Percentiles rank a stretch among this genome's conserved stretches.
These are phyloP conservation scores for Caradrina clavipalpis DNA, from an alignment of 2,888 invertebrate species.

Conservation along the genomic window DNA sequence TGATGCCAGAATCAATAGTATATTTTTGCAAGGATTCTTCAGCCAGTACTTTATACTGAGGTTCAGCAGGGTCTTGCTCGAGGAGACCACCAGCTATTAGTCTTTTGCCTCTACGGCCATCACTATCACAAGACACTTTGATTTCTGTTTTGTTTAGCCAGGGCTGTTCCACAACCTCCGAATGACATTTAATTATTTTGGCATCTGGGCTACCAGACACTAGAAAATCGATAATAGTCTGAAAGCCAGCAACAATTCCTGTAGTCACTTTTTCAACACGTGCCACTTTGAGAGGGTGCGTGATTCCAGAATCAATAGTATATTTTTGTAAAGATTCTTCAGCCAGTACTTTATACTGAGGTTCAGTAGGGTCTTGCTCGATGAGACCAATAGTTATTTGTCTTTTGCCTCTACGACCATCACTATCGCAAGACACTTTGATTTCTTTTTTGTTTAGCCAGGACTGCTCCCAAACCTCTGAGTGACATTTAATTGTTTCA, in stretches of 20 bases:
- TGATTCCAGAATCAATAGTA: conserved; percentile 35
- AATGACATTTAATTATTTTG: not conserved
- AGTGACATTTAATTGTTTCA: conserved; percentile 5
- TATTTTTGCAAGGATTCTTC: no score
- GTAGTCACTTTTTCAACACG: conserved; percentile 55
- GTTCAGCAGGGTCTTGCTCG: no score
- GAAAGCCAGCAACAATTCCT: conserved; percentile 58
- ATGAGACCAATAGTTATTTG: conserved; percentile 27
- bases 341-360: conserved; percentile 57
- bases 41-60: no score
- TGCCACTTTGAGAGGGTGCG: conserved; percentile 36
- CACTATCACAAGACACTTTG: no score
- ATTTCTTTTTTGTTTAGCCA: conserved; percentile 28
- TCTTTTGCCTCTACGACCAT: conserved; percentile 33
- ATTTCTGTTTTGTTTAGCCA: no score
- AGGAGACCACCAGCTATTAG: no score
- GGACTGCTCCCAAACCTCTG: conserved; percentile 26
- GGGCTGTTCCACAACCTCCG: conserved; percentile 3
- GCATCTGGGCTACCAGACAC: conserved; percentile 5
- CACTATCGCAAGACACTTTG: not conserved
- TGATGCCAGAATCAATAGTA: no score
- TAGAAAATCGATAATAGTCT: conserved; percentile 58
- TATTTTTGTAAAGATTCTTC: conserved; percentile 68
- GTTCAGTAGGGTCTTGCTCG: conserved; percentile 46
- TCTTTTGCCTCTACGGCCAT: no score